Percentiles rank a stretch among this genome's conserved stretches.
Evolutionary conservation across 2,888 invertebrate genomes (phyloP).

Genomic region (Chrysina gloriosa): DNA sequence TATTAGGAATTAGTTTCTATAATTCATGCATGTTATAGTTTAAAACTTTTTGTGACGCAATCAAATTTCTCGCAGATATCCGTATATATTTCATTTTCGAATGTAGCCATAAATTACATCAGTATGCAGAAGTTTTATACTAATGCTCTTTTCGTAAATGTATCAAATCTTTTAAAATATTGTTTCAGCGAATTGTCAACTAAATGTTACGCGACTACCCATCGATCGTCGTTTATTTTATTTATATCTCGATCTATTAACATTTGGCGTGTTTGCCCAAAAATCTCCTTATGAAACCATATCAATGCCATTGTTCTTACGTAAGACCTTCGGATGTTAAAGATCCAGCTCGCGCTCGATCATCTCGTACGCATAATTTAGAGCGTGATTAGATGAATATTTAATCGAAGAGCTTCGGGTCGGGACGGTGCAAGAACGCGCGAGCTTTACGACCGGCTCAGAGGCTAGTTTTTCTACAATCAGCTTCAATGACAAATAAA

Average conservation of each 20-base stretch:
- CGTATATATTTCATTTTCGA: no score
- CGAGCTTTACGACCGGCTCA: conserved; percentile 29
- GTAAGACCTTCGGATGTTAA: conserved; percentile 27
- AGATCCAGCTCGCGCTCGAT: neutral
- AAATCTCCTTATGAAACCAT: conserved; percentile 34
- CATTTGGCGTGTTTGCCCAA: conserved; percentile 22
- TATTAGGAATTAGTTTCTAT: no score
- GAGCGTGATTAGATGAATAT: conserved; percentile 12
- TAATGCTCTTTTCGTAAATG: neutral
- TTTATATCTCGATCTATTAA: conserved; percentile 36
- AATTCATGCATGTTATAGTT: no score
- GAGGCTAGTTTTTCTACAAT: conserved; percentile 25
- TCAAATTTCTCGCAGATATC: no score
- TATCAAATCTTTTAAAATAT: neutral
- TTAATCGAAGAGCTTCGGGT: conserved; percentile 4
- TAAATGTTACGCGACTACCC: conserved; percentile 4
- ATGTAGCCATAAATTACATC: no score
- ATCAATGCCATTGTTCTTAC: conserved; percentile 30
- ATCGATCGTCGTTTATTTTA: neutral
- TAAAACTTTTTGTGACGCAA: no score
- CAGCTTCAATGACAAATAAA: conserved; percentile 39
- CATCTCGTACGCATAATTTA: conserved; percentile 23
- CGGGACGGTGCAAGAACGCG: conserved; percentile 21
- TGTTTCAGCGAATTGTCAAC: neutral
- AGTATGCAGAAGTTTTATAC: no score